Evolutionary conservation across 1,140 invertebrate genomes (phyloP), one percentile per base, ranked within the genome.

Genomic region (Papilio machaon): DNA sequence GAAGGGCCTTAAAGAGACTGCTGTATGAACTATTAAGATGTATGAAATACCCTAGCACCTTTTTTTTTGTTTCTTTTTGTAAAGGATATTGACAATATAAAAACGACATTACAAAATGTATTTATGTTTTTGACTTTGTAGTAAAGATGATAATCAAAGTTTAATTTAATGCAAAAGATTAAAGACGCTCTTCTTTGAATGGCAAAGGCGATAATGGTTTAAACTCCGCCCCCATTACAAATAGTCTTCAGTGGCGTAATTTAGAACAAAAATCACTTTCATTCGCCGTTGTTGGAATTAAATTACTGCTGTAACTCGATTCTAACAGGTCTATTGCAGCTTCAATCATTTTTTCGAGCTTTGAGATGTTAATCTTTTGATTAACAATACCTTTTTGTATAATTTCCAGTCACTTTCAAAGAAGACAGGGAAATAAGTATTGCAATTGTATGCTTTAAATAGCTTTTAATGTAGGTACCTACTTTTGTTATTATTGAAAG

Each of bases 211-310:
- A 84, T 87, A 87, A 87, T 85, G 82, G 83, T 80, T 81, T 80
- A 82, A 82, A 82, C 83, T 81, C 83, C 75, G 23, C 23, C 23
- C 85, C 79, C 81, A 82, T 87, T 85, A 85, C 87, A 84, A 88
- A 86, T 82, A 81, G 80, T 84, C 82, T 86, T 85, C 83, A 83
- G 80, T 73, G 82, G 67, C 54, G 82, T 84, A 87, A 88, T 88
- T 85, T 87, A 86, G 78, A 81, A 86, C 85, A 87, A 84, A 84
- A 86, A 88, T 87, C 79, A 80, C 60, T 19, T 49, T 73, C 54
- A 85, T 86, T 85, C 84, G 11, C 64, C 81, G 82, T 84, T 76
- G 19, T 54, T n/a, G 38, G 77, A 79, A 38, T 79, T 9, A 38
- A 76, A 35, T 64, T 79, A 79, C 77, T 64, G 23, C 1, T 47